These are phyloP conservation scores for Lottia scabra DNA, from an alignment of 2,888 invertebrate genomes.

Conservation along the genomic window DNA sequence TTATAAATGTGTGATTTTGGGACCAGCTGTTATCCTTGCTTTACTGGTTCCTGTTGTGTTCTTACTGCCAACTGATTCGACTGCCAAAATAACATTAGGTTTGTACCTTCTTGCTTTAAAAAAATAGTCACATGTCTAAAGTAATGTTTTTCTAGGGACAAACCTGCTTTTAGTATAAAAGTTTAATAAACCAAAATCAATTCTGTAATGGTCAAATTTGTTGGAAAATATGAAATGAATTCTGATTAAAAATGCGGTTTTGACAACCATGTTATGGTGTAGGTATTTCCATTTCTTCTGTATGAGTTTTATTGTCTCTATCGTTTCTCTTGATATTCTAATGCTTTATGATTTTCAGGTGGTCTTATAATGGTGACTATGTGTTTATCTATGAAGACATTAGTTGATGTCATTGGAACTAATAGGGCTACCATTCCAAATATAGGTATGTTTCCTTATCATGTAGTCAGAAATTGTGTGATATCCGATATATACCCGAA, in stretches of 20 bases:
- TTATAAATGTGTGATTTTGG: slow-evolving; percentile 26
- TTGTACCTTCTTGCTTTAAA: neutral
- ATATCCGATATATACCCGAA: too few species aligned
- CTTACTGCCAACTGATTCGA: slow-evolving; percentile 21
- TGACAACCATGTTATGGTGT: too few species aligned
- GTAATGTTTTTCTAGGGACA: too few species aligned
- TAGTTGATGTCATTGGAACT: slow-evolving; percentile 21
- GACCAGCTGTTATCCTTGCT: slow-evolving; percentile 22
- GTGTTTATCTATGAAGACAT: slow-evolving; percentile 22
- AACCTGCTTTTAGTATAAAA: too few species aligned
- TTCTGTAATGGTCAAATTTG: too few species aligned
- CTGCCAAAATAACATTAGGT: neutral
- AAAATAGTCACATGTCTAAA: too few species aligned
- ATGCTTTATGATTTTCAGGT: slow-evolving; percentile 21
- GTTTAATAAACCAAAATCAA: too few species aligned
- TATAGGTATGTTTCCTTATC: slow-evolving; percentile 18
- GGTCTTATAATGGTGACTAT: slow-evolving; percentile 21
- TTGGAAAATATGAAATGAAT: too few species aligned
- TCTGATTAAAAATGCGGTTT: too few species aligned
- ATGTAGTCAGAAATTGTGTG: neutral
- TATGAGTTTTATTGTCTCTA: too few species aligned
- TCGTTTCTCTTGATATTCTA: too few species aligned
- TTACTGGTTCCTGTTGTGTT: slow-evolving; percentile 26
- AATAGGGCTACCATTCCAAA: slow-evolving; percentile 19
- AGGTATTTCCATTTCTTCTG: too few species aligned